Base-by-base conservation (phyloP, 1,140 invertebrate species). In the Centruroides sculpturatus region DNA sequence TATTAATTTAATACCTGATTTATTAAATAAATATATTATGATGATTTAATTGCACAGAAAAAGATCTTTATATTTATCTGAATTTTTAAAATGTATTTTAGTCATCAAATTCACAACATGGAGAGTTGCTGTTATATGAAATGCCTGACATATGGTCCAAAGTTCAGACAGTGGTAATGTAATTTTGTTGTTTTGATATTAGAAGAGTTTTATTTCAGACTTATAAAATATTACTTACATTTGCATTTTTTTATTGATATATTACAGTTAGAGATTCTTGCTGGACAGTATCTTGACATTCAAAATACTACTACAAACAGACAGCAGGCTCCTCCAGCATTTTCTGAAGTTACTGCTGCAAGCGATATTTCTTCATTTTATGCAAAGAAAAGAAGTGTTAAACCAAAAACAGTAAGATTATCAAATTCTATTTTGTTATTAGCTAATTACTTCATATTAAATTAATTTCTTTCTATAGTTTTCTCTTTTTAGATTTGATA, bases 61-160 rank as follows among this genome's bases (percentile, higher is more conserved):
- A 9, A 47, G 11, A 6, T 7, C 13, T 57, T 57, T 48, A 47
- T 34, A 47, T 59, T 53, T 59, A 10, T 54, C 41, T 47, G 3
- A 48, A 13, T 41, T 23, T 48, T 56, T 60, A 6, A 41, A 41
- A 41, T 41, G 8, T 41, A 41, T 41, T 41, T 41, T 8, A 41
- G 41, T 41, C 8, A 8, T 41, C 41, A 41, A 41, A 41, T 41
- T 41, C 41, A 6, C 41, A 41, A 41, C 8, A 41, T 3, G 41
- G 41, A 41, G 41, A 41, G 5, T 41, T 41, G 8, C 8, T 41
- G 41, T 41, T 41, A 51, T 92, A 92, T 74, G 83, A 84, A 66
- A 83, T 89, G 68, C 80, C 83, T 12, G 85, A 92, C 73, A 87
- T 92, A 66, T 94, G 91, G 90, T 83, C 81, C 47, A 86, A 87